Evolutionary conservation across 35 echinoderm and acorn worm species (phyloP), one percentile per base, ranked within the genome.

Genomic region (Holothuria glaberrima): DNA sequence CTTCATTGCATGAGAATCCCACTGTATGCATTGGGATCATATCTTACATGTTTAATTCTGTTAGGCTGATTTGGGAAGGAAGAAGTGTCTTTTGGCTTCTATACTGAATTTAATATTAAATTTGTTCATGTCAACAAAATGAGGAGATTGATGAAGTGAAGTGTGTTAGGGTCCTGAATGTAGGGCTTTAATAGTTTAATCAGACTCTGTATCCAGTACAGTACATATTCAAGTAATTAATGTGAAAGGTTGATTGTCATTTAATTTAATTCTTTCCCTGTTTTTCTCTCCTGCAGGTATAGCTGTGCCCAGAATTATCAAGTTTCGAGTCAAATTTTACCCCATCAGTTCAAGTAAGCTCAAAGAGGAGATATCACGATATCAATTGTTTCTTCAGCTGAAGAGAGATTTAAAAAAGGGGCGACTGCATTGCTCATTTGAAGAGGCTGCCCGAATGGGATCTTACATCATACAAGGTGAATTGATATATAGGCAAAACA

Each of bases 381-480:
- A 92, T 68, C 95, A 94, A 58, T 46, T 97, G 58, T 97, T 94
- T 64, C 67, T 94, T 66, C 95, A 97, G 61, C 82, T 97, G 54
- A 94, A 94, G 48, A 71, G 87, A 78, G 95, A 97, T 86, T 71
- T 97, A 36, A 88, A 91, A 7, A 93, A 97, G 59, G 95, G 92
- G 12, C 64, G 95, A 76, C 77, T 97, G 7, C 34, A 91, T 21
- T 94, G 95, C 78, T 89, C 89, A 22, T 91, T 89, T 44, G 92
- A 97, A 74, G 95, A 97, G 35, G 78, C 90, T 60, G 95, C 95
- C 33, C 57, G 86, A 30, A 58, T 97, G 7, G 95, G 95, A 17
- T 78, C 95, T 41, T 97, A 94, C 89, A 97, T 97, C 38, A 82
- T 97, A 45, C 95, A 97, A 87, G 91, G 95, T 97, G 86, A 90